Conservation (phyloP, 2,113 vertebrate species). For the human region GRCh38 chr3:68596001-68596500, state of each 20-base stretch:
- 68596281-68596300: conserved; percentile 1
- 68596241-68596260: background rate
- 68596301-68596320: background rate
- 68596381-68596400: background rate
- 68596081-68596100: background rate
- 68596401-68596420: background rate
- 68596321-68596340: background rate
- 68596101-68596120: background rate
- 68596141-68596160: background rate
- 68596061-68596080: background rate
- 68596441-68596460: background rate
- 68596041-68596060: too few relatives aligned
- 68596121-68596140: background rate
- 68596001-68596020: background rate
- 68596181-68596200: background rate
- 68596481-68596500: background rate
- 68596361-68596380: background rate
- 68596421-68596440: background rate
- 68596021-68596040: background rate
- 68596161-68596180: background rate
- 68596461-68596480: background rate
- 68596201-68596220: background rate
- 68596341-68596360: background rate
- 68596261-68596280: background rate
- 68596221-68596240: background rate